Evolutionary conservation across 2,888 invertebrate genomes (phyloP).

Genomic region (Cheilosia vulpina): DNA sequence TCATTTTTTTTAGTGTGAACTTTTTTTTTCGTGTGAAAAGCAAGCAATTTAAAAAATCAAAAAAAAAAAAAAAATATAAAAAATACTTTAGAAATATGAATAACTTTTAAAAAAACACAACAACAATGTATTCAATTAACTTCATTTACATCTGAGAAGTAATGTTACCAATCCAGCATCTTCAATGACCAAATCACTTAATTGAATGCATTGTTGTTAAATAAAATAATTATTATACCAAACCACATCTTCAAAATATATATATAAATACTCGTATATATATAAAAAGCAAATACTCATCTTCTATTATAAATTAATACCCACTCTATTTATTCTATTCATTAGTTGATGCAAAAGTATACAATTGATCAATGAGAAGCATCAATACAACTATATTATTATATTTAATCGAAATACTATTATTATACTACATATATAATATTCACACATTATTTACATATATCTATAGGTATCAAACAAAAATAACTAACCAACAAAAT

Average conservation of each 20-base stretch:
- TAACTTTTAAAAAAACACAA: background rate
- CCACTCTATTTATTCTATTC: conserved; percentile 23
- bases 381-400: conserved; percentile 41
- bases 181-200: background rate
- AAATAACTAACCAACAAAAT: conserved; percentile 29
- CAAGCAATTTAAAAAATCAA: conserved; percentile 66
- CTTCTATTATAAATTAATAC: conserved; percentile 15
- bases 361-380: conserved; percentile 68
- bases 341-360: conserved; percentile 60
- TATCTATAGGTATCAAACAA: conserved; percentile 32
- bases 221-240: conserved; percentile 21
- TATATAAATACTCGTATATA: conserved; percentile 71
- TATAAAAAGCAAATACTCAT: conserved; percentile 46
- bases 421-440: conserved; percentile 8
- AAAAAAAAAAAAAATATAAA: conserved; percentile 51
- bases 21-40: conserved; percentile 65
- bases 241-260: conserved; percentile 33
- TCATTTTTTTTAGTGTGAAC: conserved; percentile 47
- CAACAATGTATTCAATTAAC: conserved; percentile 31
- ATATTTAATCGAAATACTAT: conserved; percentile 35
- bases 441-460: conserved; percentile 28
- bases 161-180: conserved; percentile 31
- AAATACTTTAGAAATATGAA: background rate
- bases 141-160: conserved; percentile 15
- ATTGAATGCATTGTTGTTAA: conserved; percentile 12